These are phyloP conservation scores for Bradypus variegatus DNA, from an alignment of 2,797 vertebrate genomes.

Conservation along the genomic window DNA sequence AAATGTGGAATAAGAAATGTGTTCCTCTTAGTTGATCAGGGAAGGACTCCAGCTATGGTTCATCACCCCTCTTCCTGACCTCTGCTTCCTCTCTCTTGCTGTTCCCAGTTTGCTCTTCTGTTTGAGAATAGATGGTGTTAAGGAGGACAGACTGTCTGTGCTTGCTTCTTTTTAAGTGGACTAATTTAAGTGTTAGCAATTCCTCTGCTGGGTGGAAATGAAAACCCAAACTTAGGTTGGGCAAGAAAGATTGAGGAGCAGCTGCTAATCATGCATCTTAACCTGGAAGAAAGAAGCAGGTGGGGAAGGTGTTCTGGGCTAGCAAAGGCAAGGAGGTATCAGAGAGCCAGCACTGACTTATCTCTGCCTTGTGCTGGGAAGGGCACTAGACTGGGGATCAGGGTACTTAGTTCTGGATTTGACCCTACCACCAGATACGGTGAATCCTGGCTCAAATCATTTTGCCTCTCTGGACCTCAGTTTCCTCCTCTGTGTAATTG, in stretches of 20 bases:
- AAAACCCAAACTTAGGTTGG: background rate
- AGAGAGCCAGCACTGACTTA: background rate
- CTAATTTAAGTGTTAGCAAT: background rate
- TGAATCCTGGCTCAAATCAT: background rate
- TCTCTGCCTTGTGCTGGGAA: background rate
- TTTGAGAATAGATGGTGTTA: background rate
- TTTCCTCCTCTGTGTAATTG: background rate
- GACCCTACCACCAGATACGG: background rate
- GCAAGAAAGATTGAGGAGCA: background rate
- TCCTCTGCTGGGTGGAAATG: background rate
- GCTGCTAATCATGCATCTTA: background rate
- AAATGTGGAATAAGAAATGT: background rate
- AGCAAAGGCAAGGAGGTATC: background rate
- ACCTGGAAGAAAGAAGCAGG: background rate
- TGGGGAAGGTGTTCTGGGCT: background rate
- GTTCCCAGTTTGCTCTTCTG: background rate
- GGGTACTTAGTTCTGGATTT: rapidly evolving
- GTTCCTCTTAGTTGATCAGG: too few species aligned
- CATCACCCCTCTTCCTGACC: background rate
- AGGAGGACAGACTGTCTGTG: background rate
- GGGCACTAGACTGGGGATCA: background rate
- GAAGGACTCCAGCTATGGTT: background rate
- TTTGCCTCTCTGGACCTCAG: background rate
- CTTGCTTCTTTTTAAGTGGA: background rate
- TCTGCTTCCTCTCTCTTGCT: background rate